Evolutionary conservation across 1,140 invertebrate genomes (phyloP).

Genomic region (Mylabris phalerata): DNA sequence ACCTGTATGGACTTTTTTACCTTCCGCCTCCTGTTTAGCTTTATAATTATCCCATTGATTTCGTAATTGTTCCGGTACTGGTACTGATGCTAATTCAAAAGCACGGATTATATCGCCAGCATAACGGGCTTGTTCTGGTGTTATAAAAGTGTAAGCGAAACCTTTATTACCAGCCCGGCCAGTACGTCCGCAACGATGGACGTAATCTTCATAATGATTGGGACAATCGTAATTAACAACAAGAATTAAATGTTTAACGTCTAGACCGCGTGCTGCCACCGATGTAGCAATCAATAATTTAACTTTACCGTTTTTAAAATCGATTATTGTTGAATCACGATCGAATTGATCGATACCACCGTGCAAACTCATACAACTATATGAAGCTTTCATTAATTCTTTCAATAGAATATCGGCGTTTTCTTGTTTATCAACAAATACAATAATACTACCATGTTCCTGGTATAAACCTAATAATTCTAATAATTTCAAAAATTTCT

Average conservation of each 20-base stretch:
- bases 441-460: slow-evolving; percentile 86
- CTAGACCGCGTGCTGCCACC: slow-evolving; percentile 92
- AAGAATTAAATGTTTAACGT: slow-evolving; percentile 96
- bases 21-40: slow-evolving; percentile 77
- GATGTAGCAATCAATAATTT: slow-evolving; percentile 87
- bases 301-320: slow-evolving; percentile 93
- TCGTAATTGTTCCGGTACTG: slow-evolving; percentile 68
- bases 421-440: slow-evolving; percentile 99
- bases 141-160: slow-evolving; percentile 94
- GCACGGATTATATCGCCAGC: slow-evolving; percentile 90
- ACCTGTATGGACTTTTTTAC: slow-evolving; percentile 87
- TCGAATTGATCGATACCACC: slow-evolving; percentile 99
- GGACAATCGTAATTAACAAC: slow-evolving; percentile 99
- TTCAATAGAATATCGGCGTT: slow-evolving; percentile 91
- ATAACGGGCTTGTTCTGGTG: slow-evolving; percentile 80
- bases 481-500: slow-evolving; percentile 95
- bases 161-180: slow-evolving; percentile 96
- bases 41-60: slow-evolving; percentile 88
- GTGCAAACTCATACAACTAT: slow-evolving; percentile 93
- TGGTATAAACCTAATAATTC: slow-evolving; percentile 93
- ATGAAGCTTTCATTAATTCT: slow-evolving; percentile 94
- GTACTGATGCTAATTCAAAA: slow-evolving; percentile 72
- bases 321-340: slow-evolving; percentile 93
- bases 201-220: slow-evolving; percentile 99
- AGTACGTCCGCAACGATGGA: slow-evolving; percentile 92